These are phyloP conservation scores for Beris morrisii DNA, from an alignment of 2,888 invertebrate species.

Conservation along the genomic window DNA sequence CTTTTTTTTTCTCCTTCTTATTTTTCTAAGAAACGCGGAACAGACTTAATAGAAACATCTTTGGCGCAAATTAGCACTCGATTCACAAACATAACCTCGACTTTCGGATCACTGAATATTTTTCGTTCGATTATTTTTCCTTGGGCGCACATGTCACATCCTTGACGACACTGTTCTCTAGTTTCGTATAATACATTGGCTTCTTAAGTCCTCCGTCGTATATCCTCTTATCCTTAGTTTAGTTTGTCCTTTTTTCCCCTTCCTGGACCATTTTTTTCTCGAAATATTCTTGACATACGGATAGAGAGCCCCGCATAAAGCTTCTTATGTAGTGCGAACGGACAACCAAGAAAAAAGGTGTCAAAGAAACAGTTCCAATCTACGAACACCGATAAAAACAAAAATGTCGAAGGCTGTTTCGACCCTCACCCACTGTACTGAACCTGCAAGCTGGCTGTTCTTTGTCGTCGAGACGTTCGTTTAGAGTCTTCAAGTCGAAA, in stretches of 20 bases:
- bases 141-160: too few species aligned
- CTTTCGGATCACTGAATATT: constrained; percentile 16
- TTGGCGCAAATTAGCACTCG: constrained; percentile 10
- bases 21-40: neutral
- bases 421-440: constrained; percentile 13
- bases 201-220: constrained; percentile 19
- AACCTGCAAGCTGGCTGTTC: constrained; percentile 7
- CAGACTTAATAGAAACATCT: neutral
- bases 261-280: constrained; percentile 4
- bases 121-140: neutral
- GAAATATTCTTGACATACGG: too few species aligned
- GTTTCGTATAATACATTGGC: too few species aligned
- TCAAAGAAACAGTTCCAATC: constrained; percentile 6
- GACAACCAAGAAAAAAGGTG: constrained; percentile 6
- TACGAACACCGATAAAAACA: constrained; percentile 4
- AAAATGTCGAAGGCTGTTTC: constrained; percentile 4
- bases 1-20: neutral
- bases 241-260: constrained; percentile 18
- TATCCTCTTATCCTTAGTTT: constrained; percentile 23
- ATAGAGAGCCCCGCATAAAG: too few species aligned
- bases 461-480: neutral
- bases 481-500: constrained; percentile 16
- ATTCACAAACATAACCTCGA: constrained; percentile 13
- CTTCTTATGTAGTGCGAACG: too few species aligned
- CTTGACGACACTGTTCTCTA: too few species aligned